Evolutionary conservation across 2,797 vertebrate species (phyloP).

Genomic region (Melanogrammus aeglefinus): DNA sequence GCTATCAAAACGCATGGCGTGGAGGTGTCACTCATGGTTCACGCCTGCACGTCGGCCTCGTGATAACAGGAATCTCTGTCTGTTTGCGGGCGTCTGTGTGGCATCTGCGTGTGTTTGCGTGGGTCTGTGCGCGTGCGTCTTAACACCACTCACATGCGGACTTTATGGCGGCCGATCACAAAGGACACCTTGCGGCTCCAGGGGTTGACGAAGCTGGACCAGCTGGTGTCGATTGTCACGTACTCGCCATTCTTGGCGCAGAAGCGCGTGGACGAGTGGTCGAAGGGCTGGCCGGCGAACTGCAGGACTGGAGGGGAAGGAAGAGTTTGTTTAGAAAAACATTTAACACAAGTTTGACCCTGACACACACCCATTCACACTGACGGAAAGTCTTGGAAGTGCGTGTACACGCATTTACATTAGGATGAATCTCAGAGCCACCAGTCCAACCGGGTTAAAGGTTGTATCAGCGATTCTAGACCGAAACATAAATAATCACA

Average conservation of each 20-base stretch:
- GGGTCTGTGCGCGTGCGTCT: neutral
- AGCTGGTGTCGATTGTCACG: constrained; percentile 93
- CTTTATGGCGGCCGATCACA: constrained; percentile 95
- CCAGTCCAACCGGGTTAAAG: neutral
- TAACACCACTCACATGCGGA: constrained; percentile 85
- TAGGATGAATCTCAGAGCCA: no score
- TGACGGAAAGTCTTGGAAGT: neutral
- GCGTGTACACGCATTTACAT: no score
- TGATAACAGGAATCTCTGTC: no score
- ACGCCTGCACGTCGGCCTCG: no score
- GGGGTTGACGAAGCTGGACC: constrained; percentile 97
- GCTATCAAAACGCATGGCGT: neutral
- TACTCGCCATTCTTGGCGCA: constrained; percentile 91
- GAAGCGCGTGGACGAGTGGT: constrained; percentile 91
- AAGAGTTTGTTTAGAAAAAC: neutral
- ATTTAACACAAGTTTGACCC: no score
- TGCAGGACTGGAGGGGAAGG: constrained; percentile 72
- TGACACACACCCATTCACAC: neutral
- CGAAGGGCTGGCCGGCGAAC: constrained; percentile 88
- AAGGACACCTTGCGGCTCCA: constrained; percentile 97
- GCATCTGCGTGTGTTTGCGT: neutral
- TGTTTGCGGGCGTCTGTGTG: no score
- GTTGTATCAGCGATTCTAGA: no score
- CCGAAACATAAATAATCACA: no score
- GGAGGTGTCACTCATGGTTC: no score